Evolutionary conservation across 2,797 vertebrate genomes (phyloP), one percentile per base, ranked within the genome.

Genomic region (Pampus argenteus): DNA sequence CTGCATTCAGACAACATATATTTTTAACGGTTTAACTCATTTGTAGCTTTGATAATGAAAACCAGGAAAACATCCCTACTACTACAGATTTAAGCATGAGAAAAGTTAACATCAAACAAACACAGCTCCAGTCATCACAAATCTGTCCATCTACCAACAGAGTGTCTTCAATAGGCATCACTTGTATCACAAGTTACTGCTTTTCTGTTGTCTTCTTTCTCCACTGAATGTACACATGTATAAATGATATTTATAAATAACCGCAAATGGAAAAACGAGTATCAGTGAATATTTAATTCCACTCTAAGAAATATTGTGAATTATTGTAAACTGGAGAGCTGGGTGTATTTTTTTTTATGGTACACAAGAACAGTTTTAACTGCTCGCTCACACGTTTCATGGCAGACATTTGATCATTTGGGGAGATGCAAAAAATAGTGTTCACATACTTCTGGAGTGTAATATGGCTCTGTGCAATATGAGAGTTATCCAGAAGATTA

Each of bases 391-490:
- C 56, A 64, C 29, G 78, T 75, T 59, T 69, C 65, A 74, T 58
- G 48, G 34, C 45, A 65, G 23, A 2, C 29, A 28, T 66, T 86
- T 70, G 65, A 70, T 83, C 51, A 76, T 78, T 51, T 52, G 40
- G n/a, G 36, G 23, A 47, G 28, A 38, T 34, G 50, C 14, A 79
- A 42, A 74, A 74, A 42, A 79, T 47, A 54, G 38, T 9, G 38
- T 34, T 51, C 42, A 40, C 31, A 44, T 50, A 48, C 23, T 45
- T 67, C 13, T 69, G 26, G 44, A 47, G 56, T 29, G 28, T 44
- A 69, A 55, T 55, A 31, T 51, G 45, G 36, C 57, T 79, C 49
- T 40, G 15, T 65, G 66, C 59, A 71, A 73, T 48, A 63, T 50
- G 26, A 60, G 54, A 49, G 26, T 49, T 71, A 38, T 31, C 55